A percentile compares a stretch with the other conserved stretches of the same genome.
Evolutionary conservation across 2,113 vertebrate species (phyloP).

Genomic region (Oryctolagus cuniculus): mOryCun1.1 NC_091435.1:67407501-67408000

Average conservation of each 20-base stretch:
- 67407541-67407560: no score
- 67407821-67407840: neutral
- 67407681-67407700: neutral
- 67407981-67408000: neutral
- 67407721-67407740: neutral
- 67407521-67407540: no score
- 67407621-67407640: no score
- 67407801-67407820: neutral
- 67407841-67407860: neutral
- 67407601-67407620: no score
- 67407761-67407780: neutral
- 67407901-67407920: neutral
- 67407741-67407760: neutral
- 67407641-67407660: no score
- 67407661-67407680: no score
- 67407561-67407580: no score
- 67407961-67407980: neutral
- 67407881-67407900: neutral
- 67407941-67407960: neutral
- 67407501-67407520: no score
- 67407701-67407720: slow-evolving; percentile 35
- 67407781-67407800: slow-evolving; percentile 32
- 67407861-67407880: neutral
- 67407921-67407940: neutral
- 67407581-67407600: no score